Conservation (phyloP, 2,888 invertebrate species). For the Polydesmus complanatus region DNA sequence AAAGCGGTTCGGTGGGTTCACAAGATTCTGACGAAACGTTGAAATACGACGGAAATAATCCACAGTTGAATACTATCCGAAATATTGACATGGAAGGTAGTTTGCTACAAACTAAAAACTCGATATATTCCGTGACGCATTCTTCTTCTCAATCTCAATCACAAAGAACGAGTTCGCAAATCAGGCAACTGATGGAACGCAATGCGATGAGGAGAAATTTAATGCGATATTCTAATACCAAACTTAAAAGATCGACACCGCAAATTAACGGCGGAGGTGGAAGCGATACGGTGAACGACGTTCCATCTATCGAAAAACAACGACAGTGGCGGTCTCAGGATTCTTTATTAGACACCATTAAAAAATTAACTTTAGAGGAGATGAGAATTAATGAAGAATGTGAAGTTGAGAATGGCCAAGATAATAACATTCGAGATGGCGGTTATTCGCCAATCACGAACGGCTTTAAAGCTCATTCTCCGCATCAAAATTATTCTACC, state of each 20-base stretch:
- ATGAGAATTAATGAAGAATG: neutral
- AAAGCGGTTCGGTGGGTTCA: neutral
- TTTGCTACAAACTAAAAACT: constrained; percentile 41
- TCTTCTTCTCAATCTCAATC: constrained; percentile 8
- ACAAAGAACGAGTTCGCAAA: constrained; percentile 30
- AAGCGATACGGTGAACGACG: neutral
- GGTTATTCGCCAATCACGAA: neutral
- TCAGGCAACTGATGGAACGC: constrained; percentile 62
- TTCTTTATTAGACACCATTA: constrained; percentile 13
- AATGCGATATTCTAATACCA: constrained; percentile 45
- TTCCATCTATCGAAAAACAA: constrained; percentile 1
- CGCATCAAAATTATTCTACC: no score
- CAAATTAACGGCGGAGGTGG: neutral
- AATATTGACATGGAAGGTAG: constrained; percentile 27
- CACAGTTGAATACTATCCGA: neutral
- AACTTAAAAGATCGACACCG: neutral
- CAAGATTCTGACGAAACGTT: constrained; percentile 14
- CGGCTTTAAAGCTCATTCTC: no score
- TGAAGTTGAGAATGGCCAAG: neutral
- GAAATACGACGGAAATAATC: constrained; percentile 2
- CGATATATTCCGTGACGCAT: constrained; percentile 6
- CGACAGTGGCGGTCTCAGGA: constrained; percentile 12
- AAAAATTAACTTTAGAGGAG: constrained; percentile 8
- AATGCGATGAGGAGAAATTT: constrained; percentile 67
- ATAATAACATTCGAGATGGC: neutral